Percentiles rank a stretch among this genome's conserved stretches.
Evolutionary conservation across 2,888 invertebrate genomes (phyloP).

Genomic region (Chesias legatella): DNA sequence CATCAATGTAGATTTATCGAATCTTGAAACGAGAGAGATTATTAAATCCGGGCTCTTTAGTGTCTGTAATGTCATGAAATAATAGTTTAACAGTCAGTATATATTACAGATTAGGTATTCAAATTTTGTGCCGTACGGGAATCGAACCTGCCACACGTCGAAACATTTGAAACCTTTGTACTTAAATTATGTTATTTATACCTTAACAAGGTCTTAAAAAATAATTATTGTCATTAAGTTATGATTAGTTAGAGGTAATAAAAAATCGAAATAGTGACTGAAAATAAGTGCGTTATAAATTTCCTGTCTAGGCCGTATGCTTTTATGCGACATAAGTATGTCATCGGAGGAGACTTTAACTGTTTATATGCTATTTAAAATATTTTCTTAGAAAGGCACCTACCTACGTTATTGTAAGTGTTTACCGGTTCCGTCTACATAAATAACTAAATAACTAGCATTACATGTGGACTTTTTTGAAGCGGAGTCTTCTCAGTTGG

Average conservation of each 20-base stretch:
- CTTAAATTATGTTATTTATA: constrained; percentile 8
- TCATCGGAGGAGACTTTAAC: constrained; percentile 54
- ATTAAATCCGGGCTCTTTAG: too few species aligned
- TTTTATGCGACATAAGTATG: constrained; percentile 64
- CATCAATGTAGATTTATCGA: neutral
- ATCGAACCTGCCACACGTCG: too few species aligned
- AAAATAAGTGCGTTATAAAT: constrained; percentile 36
- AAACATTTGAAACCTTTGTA: constrained; percentile 1
- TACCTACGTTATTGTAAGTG: too few species aligned
- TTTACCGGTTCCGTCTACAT: too few species aligned
- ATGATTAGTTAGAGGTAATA: constrained; percentile 18
- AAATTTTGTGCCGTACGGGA: too few species aligned
- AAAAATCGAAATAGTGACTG: constrained; percentile 33
- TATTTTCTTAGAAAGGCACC: constrained; percentile 56
- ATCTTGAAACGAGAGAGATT: neutral
- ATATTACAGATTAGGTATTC: too few species aligned
- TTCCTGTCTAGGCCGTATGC: constrained; percentile 42
- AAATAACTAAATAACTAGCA: too few species aligned
- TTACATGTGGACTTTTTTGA: too few species aligned
- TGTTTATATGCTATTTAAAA: constrained; percentile 62
- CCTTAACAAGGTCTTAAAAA: constrained; percentile 5
- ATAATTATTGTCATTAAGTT: constrained; percentile 8
- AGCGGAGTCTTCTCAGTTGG: too few species aligned
- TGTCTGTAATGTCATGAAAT: too few species aligned
- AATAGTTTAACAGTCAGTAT: too few species aligned